These are phyloP conservation scores for Sakesphorus luctuosus DNA, from an alignment of 2,113 vertebrate species.

Conservation along the genomic window DNA sequence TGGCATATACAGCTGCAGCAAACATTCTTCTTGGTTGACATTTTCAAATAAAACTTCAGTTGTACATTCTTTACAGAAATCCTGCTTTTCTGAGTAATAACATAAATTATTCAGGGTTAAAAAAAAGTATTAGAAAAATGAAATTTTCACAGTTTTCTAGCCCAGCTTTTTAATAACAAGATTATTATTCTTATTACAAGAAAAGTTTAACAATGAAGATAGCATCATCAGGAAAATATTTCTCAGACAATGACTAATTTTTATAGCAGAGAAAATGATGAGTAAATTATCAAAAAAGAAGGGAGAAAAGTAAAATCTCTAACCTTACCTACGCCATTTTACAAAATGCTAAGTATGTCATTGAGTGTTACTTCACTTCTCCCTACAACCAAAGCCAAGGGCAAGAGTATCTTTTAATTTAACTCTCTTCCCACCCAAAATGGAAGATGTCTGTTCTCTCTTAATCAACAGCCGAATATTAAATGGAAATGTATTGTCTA, in stretches of 20 bases:
- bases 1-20: not conserved
- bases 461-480: not conserved
- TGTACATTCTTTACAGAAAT: not conserved
- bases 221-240: not conserved
- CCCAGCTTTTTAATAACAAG: not conserved
- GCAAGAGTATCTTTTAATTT: not conserved
- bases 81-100: not conserved
- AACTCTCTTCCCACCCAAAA: not conserved
- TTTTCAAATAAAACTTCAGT: not conserved
- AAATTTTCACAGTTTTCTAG: not conserved
- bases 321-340: not conserved
- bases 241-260: not conserved
- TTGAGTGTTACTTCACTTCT: not conserved
- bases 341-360: not conserved
- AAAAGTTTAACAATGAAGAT: not conserved
- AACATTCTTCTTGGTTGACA: not conserved
- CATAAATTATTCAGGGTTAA: not conserved
- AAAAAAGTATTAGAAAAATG: not conserved
- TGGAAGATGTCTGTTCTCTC: not conserved
- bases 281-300: not conserved
- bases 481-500: not conserved
- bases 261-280: not conserved
- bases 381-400: not conserved
- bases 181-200: not conserved
- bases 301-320: not conserved